Percentiles rank a stretch among this genome's conserved stretches.
These are phyloP conservation scores for Spondyliosoma cantharus DNA, from an alignment of 2,797 vertebrate genomes.

Conservation along the genomic window DNA sequence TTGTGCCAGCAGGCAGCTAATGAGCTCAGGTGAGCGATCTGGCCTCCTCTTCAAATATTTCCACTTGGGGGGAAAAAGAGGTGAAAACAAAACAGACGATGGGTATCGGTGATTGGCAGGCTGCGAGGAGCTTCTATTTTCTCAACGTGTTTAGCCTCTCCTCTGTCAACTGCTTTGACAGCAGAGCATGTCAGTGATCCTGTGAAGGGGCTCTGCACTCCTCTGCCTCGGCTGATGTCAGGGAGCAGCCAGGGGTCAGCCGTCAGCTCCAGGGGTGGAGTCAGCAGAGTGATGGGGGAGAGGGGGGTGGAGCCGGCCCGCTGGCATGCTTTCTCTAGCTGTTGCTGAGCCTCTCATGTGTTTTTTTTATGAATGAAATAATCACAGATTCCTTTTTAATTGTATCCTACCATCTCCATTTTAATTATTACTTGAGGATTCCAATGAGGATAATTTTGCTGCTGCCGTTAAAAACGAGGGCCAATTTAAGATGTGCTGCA, in stretches of 20 bases:
- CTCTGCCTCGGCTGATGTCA: slow-evolving; percentile 74
- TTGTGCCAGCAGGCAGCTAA: slow-evolving; percentile 61
- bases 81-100: slow-evolving; percentile 32
- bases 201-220: slow-evolving; percentile 63
- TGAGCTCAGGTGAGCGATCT: slow-evolving; percentile 69
- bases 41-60: slow-evolving; percentile 75
- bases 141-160: slow-evolving; percentile 76
- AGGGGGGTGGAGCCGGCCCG: slow-evolving; percentile 30
- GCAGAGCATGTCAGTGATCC: slow-evolving; percentile 75
- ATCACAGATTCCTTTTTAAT: neutral
- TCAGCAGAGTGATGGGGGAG: slow-evolving; percentile 9
- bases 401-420: neutral
- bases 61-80: slow-evolving; percentile 38
- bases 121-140: slow-evolving; percentile 75
- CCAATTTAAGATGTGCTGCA: slow-evolving; percentile 31
- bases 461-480: slow-evolving; percentile 1
- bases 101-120: slow-evolving; percentile 78
- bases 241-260: slow-evolving; percentile 80
- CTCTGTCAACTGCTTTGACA: slow-evolving; percentile 80
- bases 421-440: slow-evolving; percentile 27
- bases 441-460: slow-evolving; percentile 8
- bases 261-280: slow-evolving; percentile 66
- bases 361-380: slow-evolving; percentile 59
- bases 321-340: slow-evolving; percentile 22
- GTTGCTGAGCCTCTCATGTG: slow-evolving; percentile 8